A percentile compares a stretch with the other conserved stretches of the same genome.
Evolutionary conservation across 2,797 vertebrate species (phyloP).

Genomic region (Trematomus bernacchii): DNA sequence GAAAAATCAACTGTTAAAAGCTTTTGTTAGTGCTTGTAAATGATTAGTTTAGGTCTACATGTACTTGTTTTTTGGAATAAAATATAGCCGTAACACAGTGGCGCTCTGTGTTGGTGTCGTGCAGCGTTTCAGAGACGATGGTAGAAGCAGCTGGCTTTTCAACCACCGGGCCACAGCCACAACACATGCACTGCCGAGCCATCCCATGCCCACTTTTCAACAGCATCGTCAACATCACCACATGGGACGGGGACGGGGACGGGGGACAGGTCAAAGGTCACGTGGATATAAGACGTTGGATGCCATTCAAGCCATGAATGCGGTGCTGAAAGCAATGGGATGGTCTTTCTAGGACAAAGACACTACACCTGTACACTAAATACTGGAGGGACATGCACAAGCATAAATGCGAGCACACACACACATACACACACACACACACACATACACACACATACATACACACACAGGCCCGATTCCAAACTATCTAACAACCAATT

Average conservation of each 20-base stretch:
- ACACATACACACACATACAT: neutral
- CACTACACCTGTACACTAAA: slow-evolving; percentile 24
- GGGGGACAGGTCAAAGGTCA: slow-evolving; percentile 28
- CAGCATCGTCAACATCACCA: slow-evolving; percentile 53
- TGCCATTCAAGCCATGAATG: slow-evolving; percentile 61
- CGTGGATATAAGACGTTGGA: slow-evolving; percentile 37
- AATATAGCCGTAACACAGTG: slow-evolving; percentile 10
- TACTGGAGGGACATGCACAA: slow-evolving; percentile 48
- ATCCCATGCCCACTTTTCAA: slow-evolving; percentile 69
- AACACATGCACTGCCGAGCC: slow-evolving; percentile 85
- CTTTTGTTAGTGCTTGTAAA: neutral
- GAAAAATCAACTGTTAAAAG: slow-evolving; percentile 3
- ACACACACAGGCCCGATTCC: neutral
- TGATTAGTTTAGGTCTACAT: slow-evolving; percentile 1
- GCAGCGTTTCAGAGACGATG: slow-evolving; percentile 76
- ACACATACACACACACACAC: neutral
- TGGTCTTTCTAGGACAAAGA: slow-evolving; percentile 57
- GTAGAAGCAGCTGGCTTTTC: slow-evolving; percentile 79
- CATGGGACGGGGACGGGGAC: neutral
- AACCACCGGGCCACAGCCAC: slow-evolving; percentile 80
- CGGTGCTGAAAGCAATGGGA: slow-evolving; percentile 66
- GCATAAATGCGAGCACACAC: slow-evolving; percentile 21
- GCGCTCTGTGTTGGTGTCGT: slow-evolving; percentile 47
- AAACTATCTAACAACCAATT: too few species aligned
- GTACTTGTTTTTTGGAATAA: neutral